Conservation (phyloP, 2,797 vertebrate species). For the Smutsia gigantea region DNA sequence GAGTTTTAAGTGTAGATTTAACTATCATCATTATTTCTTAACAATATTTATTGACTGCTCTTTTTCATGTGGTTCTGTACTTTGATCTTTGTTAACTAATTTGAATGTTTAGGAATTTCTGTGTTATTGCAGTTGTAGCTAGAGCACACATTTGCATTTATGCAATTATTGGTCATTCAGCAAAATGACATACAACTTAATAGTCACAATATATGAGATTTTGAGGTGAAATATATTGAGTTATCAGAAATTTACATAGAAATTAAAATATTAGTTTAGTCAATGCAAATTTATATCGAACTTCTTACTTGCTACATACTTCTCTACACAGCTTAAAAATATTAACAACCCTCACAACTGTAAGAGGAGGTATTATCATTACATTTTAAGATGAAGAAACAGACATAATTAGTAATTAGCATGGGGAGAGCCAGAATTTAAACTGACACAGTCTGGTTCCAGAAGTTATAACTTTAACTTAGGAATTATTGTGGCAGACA, state of each 20-base stretch:
- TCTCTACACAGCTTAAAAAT: neutral
- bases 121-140: neutral
- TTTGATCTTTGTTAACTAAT: slow-evolving; percentile 20
- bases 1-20: slow-evolving; percentile 29
- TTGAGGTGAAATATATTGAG: neutral
- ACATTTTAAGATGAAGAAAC: slow-evolving; percentile 17
- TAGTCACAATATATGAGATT: neutral
- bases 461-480: neutral
- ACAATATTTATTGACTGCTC: neutral
- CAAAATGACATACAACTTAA: neutral
- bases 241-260: neutral
- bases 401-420: neutral
- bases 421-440: neutral
- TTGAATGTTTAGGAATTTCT: neutral
- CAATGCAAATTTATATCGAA: neutral
- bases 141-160: neutral
- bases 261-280: neutral
- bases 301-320: neutral
- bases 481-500: neutral
- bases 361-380: neutral
- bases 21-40: neutral
- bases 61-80: neutral
- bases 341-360: neutral
- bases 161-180: neutral
- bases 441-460: neutral